Conservation (phyloP, 2,888 invertebrate genomes). For the Cantharis flavilabris region DNA sequence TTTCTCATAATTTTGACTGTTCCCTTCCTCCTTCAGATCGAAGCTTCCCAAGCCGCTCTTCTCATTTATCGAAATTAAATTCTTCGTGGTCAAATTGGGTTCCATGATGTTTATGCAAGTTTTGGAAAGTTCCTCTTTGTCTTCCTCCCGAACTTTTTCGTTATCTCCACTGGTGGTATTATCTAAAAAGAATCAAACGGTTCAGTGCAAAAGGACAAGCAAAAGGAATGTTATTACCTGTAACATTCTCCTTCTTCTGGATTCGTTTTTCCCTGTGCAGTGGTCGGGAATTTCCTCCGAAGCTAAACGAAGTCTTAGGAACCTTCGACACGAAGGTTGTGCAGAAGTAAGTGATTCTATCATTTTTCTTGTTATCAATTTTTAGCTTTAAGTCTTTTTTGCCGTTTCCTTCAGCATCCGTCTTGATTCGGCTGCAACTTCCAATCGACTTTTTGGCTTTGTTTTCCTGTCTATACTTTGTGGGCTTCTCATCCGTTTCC, state of each 20-base stretch:
- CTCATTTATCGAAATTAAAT: neutral
- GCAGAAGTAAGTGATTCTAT: neutral
- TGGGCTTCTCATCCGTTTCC: neutral
- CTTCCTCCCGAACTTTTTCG: neutral
- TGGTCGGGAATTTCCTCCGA: neutral
- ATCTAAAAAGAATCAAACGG: neutral
- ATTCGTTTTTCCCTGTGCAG: neutral
- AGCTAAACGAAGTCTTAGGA: slow-evolving; percentile 1
- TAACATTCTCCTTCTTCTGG: neutral
- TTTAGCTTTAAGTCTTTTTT: neutral
- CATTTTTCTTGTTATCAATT: neutral
- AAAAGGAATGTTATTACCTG: neutral
- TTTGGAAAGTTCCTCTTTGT: neutral
- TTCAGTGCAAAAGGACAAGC: neutral
- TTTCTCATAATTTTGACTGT: neutral
- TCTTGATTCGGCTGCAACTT: neutral
- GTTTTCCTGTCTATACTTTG: neutral
- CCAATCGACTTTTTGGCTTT: neutral
- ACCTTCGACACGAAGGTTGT: neutral
- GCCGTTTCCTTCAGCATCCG: neutral
- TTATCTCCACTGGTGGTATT: neutral
- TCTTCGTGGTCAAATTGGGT: neutral
- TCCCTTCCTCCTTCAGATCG: neutral
- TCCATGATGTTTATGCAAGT: neutral
- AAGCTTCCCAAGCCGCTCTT: neutral